Percentiles rank a stretch among this genome's conserved stretches.
phyloP scores from a whole-genome alignment of 2,113 vertebrate species.

The Vidua macroura region DNA sequence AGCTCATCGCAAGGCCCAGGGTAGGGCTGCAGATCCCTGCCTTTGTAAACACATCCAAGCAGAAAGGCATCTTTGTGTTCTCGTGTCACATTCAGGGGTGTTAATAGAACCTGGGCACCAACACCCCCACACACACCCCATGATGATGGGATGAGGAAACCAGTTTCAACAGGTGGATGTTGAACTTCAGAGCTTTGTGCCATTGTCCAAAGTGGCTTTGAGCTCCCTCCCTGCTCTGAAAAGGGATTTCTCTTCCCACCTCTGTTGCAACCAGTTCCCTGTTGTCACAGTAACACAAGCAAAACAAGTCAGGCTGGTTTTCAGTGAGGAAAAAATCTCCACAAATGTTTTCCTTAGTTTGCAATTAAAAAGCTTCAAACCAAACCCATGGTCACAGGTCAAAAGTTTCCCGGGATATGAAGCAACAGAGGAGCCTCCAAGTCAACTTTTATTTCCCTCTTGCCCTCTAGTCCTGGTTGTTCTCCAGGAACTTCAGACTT shows the following conservation, averaged over 20 bases:
- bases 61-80: not conserved
- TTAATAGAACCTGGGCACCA: not conserved
- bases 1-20: not conserved
- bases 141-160: not conserved
- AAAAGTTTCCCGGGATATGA: not conserved
- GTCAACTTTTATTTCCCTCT: not conserved
- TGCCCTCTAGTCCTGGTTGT: not conserved
- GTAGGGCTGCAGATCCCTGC: not conserved
- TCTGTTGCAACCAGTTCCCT: not conserved
- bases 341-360: not conserved
- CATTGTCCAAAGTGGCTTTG: not conserved
- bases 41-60: not conserved
- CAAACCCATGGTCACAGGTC: not conserved
- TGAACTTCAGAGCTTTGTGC: not conserved
- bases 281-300: not conserved
- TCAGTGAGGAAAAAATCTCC: not conserved
- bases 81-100: not conserved
- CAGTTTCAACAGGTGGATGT: not conserved
- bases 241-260: not conserved
- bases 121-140: not conserved
- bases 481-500: not conserved
- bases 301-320: conserved; percentile 16
- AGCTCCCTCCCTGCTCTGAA: not conserved
- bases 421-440: not conserved
- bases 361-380: not conserved